Conservation (phyloP, 1,140 invertebrate genomes). For the Metopolophium dirhodum region DNA sequence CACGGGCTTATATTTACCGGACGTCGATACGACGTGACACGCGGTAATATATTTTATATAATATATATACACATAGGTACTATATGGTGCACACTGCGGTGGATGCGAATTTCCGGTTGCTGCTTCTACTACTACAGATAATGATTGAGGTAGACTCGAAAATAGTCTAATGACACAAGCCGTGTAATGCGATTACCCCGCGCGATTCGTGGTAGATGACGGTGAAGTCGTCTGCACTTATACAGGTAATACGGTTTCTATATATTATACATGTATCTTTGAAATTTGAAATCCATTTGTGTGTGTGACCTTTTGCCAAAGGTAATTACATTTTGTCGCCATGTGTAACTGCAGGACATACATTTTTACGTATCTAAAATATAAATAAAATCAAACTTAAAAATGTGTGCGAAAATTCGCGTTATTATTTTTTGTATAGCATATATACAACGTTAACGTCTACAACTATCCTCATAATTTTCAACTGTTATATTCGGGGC, state of each 20-base stretch:
- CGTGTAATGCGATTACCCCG: background rate
- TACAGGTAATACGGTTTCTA: background rate
- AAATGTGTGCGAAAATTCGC: too few relatives aligned
- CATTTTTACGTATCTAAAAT: too few relatives aligned
- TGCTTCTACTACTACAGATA: background rate
- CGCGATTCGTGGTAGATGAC: background rate
- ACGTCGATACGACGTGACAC: background rate
- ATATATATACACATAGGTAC: too few relatives aligned
- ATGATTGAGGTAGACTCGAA: background rate
- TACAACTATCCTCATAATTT: too few relatives aligned
- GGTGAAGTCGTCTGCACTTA: background rate
- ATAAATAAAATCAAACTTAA: too few relatives aligned
- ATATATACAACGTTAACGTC: too few relatives aligned
- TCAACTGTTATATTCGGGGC: too few relatives aligned
- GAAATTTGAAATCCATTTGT: background rate
- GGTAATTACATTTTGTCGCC: background rate
- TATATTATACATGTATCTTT: background rate
- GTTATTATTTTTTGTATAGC: too few relatives aligned
- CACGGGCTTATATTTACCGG: background rate
- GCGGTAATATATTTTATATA: background rate
- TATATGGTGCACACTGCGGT: background rate
- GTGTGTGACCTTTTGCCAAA: background rate
- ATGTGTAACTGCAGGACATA: too few relatives aligned
- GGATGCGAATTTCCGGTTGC: background rate
- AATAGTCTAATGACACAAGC: conserved; percentile 10